These are phyloP conservation scores for Solenopsis fugax DNA, from an alignment of 1,140 invertebrate species.

Conservation along the genomic window DNA sequence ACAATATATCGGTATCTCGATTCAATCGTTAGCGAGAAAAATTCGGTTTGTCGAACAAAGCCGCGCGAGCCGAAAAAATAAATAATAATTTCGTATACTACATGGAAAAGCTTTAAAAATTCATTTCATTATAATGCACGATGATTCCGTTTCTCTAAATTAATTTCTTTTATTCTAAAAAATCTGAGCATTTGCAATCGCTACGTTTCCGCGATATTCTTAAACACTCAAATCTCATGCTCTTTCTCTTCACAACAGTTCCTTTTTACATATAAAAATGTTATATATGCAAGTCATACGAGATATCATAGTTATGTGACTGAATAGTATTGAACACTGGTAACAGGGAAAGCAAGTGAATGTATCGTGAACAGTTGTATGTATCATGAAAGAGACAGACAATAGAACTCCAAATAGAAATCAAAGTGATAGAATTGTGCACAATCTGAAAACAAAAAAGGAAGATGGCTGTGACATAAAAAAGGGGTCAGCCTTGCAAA, in stretches of 20 bases:
- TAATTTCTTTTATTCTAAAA: not conserved
- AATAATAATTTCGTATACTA: not conserved
- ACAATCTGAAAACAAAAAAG: not conserved
- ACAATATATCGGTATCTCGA: not conserved
- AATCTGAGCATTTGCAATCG: not conserved
- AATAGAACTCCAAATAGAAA: not conserved
- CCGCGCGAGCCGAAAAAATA: not conserved
- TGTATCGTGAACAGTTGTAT: not conserved
- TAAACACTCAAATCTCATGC: not conserved
- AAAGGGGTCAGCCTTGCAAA: not conserved
- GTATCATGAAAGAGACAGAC: not conserved
- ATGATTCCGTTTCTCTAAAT: not conserved
- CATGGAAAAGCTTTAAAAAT: not conserved
- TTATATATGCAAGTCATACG: not conserved
- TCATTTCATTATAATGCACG: not conserved
- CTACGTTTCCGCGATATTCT: not conserved
- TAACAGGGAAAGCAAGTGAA: not conserved
- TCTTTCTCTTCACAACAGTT: not conserved
- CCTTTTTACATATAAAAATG: not conserved
- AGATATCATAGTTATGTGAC: not conserved
- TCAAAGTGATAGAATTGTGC: not conserved
- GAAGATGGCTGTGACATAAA: not conserved
- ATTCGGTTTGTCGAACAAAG: not conserved
- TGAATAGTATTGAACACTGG: not conserved
- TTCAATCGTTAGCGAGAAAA: constrained; percentile 35